Evolutionary conservation across 2,888 invertebrate genomes (phyloP).

Genomic region (Hydriomena furcata): DNA sequence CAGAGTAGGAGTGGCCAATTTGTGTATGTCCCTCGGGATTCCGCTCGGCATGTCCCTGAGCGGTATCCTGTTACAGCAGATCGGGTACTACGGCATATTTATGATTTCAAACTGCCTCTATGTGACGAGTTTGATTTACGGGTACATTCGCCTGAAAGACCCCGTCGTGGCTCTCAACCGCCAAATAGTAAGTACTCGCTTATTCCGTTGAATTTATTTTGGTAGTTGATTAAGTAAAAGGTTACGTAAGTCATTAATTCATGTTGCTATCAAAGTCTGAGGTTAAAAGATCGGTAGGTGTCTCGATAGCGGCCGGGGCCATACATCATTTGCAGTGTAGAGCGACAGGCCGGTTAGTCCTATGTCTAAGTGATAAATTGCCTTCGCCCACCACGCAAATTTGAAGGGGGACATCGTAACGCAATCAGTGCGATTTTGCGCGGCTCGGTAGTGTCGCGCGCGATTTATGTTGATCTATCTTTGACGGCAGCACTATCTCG

Average conservation of each 20-base stretch:
- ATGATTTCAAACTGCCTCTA: constrained; percentile 77
- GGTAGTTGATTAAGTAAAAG: constrained; percentile 30
- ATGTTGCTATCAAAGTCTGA: constrained; percentile 45
- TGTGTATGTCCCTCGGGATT: constrained; percentile 85
- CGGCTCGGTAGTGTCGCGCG: constrained; percentile 68
- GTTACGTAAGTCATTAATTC: constrained; percentile 34
- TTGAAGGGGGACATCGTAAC: constrained; percentile 76
- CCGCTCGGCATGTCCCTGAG: constrained; percentile 84
- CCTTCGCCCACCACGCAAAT: constrained; percentile 73
- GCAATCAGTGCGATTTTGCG: constrained; percentile 71
- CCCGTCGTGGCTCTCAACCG: constrained; percentile 66
- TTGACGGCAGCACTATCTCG: constrained; percentile 39
- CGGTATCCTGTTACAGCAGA: constrained; percentile 77
- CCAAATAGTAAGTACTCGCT: constrained; percentile 65
- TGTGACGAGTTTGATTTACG: constrained; percentile 79
- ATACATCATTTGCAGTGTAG: constrained; percentile 64
- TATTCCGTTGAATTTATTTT: constrained; percentile 20
- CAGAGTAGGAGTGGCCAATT: constrained; percentile 85
- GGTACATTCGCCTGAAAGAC: constrained; percentile 74
- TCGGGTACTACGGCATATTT: constrained; percentile 80
- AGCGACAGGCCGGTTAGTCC: constrained; percentile 65
- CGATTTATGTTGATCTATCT: constrained; percentile 56
- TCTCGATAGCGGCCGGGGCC: constrained; percentile 48
- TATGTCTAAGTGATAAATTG: constrained; percentile 82
- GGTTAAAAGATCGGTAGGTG: constrained; percentile 49